phyloP scores from a whole-genome alignment of 2,888 invertebrate species.

The Leptopilina myrica region DNA sequence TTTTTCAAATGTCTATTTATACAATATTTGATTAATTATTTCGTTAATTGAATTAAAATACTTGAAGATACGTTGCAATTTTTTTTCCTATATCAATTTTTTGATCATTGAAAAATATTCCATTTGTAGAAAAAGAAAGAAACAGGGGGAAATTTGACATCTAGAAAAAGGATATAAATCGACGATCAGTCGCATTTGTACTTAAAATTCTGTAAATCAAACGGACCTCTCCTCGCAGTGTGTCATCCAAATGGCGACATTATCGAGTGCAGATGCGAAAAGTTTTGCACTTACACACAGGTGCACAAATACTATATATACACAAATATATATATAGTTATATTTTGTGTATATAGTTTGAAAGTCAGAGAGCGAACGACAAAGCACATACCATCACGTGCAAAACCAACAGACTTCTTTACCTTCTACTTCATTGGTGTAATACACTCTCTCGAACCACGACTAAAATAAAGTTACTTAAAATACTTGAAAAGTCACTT shows the following conservation, averaged over 20 bases:
- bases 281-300: conserved; percentile 24
- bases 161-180: not conserved
- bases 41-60: no score
- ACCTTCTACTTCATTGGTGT: conserved; percentile 59
- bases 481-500: not conserved
- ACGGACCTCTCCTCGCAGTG: not conserved
- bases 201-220: conserved; percentile 15
- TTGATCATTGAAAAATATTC: no score
- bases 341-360: conserved; percentile 14
- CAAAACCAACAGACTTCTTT: conserved; percentile 61
- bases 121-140: no score
- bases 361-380: conserved; percentile 36
- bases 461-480: conserved; percentile 17
- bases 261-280: conserved; percentile 36
- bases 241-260: conserved; percentile 10
- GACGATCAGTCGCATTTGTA: not conserved
- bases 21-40: no score
- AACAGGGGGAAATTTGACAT: no score
- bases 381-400: conserved; percentile 68
- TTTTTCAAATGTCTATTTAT: no score
- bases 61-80: no score
- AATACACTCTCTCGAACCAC: conserved; percentile 35
- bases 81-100: no score
- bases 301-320: not conserved
- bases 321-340: conserved; percentile 3